Conservation (phyloP, 2,888 invertebrate species). For the Drosophila melanocephala region DNA sequence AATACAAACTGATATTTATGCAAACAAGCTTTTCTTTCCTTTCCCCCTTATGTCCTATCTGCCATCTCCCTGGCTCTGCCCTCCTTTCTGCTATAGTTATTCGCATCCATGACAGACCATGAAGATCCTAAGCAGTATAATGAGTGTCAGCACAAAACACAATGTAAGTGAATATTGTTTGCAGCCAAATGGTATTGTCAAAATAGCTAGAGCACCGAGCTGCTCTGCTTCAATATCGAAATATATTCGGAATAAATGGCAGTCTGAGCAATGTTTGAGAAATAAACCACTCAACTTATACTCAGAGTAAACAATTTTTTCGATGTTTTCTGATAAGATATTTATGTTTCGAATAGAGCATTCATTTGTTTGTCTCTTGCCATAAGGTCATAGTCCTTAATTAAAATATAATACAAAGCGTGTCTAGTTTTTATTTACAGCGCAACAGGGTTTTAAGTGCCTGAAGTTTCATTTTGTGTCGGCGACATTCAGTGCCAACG, state of each 20-base stretch:
- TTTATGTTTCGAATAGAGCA: not conserved
- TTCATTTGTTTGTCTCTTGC: not conserved
- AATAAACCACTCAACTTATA: too few relatives aligned
- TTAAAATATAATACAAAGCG: not conserved
- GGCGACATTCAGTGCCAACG: conserved; percentile 19
- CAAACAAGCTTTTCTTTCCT: not conserved
- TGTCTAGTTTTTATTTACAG: not conserved
- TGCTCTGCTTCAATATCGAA: not conserved
- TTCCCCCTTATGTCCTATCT: not conserved
- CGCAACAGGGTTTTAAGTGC: not conserved
- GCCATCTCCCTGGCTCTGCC: not conserved
- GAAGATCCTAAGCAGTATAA: not conserved
- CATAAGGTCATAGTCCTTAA: not conserved
- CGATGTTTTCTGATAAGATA: not conserved
- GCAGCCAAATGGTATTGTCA: not conserved
- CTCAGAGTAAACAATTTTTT: not conserved
- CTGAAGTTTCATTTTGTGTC: conserved; percentile 6
- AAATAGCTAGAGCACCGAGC: not conserved
- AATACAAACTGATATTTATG: not conserved
- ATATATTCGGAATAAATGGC: not conserved
- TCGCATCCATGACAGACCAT: not conserved
- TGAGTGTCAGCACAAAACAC: not conserved
- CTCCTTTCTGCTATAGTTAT: not conserved
- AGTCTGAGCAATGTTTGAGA: not conserved
- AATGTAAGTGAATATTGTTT: not conserved